These are phyloP conservation scores for Micropoecilia bifurca DNA, from an alignment of 2,797 vertebrate species.

Conservation along the genomic window DNA sequence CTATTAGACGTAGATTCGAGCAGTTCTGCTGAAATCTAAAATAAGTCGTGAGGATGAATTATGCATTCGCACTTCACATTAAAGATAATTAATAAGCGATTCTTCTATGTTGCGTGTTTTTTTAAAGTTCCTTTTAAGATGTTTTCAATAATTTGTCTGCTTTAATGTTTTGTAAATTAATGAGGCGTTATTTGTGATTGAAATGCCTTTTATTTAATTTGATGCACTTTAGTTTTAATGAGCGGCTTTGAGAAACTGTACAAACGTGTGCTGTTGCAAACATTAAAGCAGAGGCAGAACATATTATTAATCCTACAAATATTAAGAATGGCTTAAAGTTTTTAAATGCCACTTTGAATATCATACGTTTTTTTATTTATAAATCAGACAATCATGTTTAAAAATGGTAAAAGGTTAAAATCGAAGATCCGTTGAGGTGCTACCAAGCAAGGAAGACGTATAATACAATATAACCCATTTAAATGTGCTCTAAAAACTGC, in stretches of 20 bases:
- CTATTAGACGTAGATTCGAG: neutral
- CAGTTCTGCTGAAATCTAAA: slow-evolving; percentile 5
- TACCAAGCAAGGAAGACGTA: neutral
- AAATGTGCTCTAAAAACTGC: neutral
- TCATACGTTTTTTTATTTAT: neutral
- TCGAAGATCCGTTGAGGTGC: neutral
- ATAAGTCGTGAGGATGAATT: neutral
- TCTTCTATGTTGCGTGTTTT: slow-evolving; percentile 1
- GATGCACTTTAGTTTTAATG: slow-evolving; percentile 1
- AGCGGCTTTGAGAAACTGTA: neutral
- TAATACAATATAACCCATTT: neutral
- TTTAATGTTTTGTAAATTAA: slow-evolving; percentile 8
- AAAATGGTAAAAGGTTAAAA: neutral
- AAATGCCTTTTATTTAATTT: slow-evolving; percentile 24
- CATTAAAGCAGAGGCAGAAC: neutral
- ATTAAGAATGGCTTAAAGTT: too few species aligned
- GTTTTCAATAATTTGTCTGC: slow-evolving; percentile 15
- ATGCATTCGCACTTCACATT: slow-evolving; percentile 9
- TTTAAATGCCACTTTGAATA: neutral
- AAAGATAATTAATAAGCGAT: neutral
- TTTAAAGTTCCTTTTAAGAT: slow-evolving; percentile 3
- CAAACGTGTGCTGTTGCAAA: neutral
- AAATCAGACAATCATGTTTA: neutral
- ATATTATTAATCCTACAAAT: neutral
- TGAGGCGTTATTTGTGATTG: slow-evolving; percentile 1